These are phyloP conservation scores for Bufotes viridis DNA, from an alignment of 2,797 vertebrate genomes.

Conservation along the genomic window DNA sequence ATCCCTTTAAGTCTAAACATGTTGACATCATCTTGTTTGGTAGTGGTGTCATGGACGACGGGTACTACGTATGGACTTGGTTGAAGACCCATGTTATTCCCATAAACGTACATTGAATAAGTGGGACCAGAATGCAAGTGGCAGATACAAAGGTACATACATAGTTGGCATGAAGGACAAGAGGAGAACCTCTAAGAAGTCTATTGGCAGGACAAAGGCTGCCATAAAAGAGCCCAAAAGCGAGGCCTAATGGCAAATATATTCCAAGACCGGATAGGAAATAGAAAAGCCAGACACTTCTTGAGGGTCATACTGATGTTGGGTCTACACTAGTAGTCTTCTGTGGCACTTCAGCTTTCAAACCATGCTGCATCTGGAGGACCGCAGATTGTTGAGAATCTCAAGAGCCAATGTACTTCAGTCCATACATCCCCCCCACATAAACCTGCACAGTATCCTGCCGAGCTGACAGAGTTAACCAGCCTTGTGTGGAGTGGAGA, in stretches of 20 bases:
- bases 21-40: no score
- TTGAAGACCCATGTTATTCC: no score
- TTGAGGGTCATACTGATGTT: not conserved
- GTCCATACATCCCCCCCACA: no score
- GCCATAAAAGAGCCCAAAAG: not conserved
- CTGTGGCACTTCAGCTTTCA: not conserved
- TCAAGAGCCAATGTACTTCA: not conserved
- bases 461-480: not conserved
- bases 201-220: not conserved
- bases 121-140: no score
- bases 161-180: not conserved
- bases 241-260: not conserved
- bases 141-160: no score
- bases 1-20: no score
- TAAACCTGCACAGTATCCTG: not conserved
- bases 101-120: no score
- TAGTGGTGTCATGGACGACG: no score
- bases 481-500: not conserved
- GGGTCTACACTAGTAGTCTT: not conserved
- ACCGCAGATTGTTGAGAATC: not conserved
- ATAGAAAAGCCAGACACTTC: not conserved
- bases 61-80: no score
- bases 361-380: not conserved
- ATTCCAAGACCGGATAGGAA: not conserved
- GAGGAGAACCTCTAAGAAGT: not conserved